Evolutionary conservation across 2,888 invertebrate species (phyloP), one percentile per base, ranked within the genome.

Genomic region (Patella pellucida): DNA sequence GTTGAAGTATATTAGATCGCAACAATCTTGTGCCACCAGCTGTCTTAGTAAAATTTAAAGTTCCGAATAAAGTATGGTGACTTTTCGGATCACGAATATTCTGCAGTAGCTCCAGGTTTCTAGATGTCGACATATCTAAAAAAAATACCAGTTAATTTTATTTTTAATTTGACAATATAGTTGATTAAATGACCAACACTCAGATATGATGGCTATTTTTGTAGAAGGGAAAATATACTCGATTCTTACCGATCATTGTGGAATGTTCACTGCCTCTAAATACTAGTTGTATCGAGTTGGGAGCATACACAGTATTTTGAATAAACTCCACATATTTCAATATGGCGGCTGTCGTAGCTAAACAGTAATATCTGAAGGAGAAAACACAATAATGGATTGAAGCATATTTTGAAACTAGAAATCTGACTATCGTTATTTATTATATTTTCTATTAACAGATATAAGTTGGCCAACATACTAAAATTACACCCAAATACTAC

Each of bases 271-370:
- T 94, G 19, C 95, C 95, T 90, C 95, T 94, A 89, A 95, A 97
- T 82, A 95, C 94, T 52, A 97, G 93, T 91, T 94, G 95, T 78
- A 98, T 91, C 0, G 96, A 95, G 85, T 94, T 94, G 73, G 94
- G 93, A 0, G 94, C 94, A 90, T 95, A 96, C 23, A 94, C 92
- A 23, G 95, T 92, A 81, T 94, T 94, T 85, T 96, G 94, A 76
- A 94, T 94, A 83, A 94, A 94, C 90, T 97, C 96, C 1, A 96
- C 93, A 89, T 97, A 97, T 87, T 95, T 95, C 5, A 97, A 88
- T 3, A 97, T 92, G 4, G 96, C 97, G 19, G 95, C 94, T n/a
- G 94, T 94, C 1, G 97, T 94, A 14, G 97, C 94, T 73, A 97
- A 90, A 16, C 96, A 95, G 88, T 97, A 97, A 90, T 96, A 96